These are phyloP conservation scores for Hoplodrina blanda DNA, from an alignment of 2,888 invertebrate genomes.

Conservation along the genomic window DNA sequence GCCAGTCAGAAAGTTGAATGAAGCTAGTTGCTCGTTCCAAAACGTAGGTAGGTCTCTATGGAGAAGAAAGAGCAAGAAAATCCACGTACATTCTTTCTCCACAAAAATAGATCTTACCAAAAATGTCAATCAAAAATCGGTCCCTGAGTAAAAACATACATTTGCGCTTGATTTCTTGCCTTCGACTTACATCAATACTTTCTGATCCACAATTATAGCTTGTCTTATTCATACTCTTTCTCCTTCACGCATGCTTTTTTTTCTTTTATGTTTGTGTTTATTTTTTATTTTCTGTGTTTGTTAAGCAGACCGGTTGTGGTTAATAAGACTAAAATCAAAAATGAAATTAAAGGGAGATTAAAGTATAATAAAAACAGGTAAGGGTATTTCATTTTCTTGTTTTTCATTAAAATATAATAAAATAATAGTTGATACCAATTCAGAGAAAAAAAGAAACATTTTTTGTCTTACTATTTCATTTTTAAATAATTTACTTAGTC, in stretches of 20 bases:
- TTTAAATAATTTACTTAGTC: not conserved
- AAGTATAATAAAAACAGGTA: constrained; percentile 28
- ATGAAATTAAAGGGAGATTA: not conserved
- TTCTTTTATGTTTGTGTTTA: constrained; percentile 20
- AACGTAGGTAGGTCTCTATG: too few species aligned
- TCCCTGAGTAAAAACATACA: too few species aligned
- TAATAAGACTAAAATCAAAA: not conserved
- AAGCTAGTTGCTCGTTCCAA: too few species aligned
- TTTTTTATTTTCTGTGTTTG: constrained; percentile 39
- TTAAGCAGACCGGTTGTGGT: constrained; percentile 34
- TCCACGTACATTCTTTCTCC: too few species aligned
- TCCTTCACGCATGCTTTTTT: constrained; percentile 17
- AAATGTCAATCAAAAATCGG: too few species aligned
- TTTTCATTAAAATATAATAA: constrained; percentile 2
- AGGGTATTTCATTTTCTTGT: constrained; percentile 1
- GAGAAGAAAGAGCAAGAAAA: too few species aligned
- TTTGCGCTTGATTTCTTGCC: too few species aligned
- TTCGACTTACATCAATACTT: too few species aligned
- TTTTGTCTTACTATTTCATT: not conserved
- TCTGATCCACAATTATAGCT: too few species aligned
- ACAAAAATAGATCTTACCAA: too few species aligned
- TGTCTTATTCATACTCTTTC: too few species aligned
- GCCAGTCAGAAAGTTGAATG: too few species aligned
- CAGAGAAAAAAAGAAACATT: not conserved
- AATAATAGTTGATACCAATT: constrained; percentile 5